Evolutionary conservation across 1,140 invertebrate species (phyloP), one percentile per base, ranked within the genome.

Genomic region (Monochamus saltuarius): DNA sequence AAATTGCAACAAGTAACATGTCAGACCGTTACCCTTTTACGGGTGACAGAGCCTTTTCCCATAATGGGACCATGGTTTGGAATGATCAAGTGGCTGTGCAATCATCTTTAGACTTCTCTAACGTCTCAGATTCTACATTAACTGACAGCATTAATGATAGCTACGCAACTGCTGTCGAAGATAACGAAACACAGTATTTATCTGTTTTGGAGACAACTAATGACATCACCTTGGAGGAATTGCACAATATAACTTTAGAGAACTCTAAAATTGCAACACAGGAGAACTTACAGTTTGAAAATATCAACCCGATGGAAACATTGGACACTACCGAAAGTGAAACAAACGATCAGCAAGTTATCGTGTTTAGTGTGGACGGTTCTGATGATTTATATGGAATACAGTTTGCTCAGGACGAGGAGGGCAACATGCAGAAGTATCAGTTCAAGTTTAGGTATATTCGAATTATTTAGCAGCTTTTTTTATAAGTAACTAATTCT

Each of bases 341-440:
- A n/a, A 22, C 56, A 22, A 56, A 64, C 14, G 54, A 40, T 17
- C 35, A 62, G 19, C 64, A 73, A 60, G 63, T 70, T 29, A 58
- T 72, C 34, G 53, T 75, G n/a, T 72, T 67, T 47, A 68, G 49
- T 37, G 47, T 73, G 19, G 67, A 71, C 45, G 71, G 66, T 17
- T 70, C 71, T 2, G 64, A 75, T 57, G 70, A 71, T 35, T 59
- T 73, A 29, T 75, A 68, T 66, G 73, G 71, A 14, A 62, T 75
- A 11, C 70, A 73, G 56, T 17, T 72, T 9, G 57, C 61, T 17
- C 62, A 63, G 45, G 73, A 75, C 64, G 65, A 72, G 39, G 64
- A 66, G 7, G 73, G 71, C 38, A 70, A 70, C 56, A 39, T 68
- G 22, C 67, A 69, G 35, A 75, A 68, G 62, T 72, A 71, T 40